Conservation (phyloP, 2,113 vertebrate species). For the Circaetus gallicus region DNA sequence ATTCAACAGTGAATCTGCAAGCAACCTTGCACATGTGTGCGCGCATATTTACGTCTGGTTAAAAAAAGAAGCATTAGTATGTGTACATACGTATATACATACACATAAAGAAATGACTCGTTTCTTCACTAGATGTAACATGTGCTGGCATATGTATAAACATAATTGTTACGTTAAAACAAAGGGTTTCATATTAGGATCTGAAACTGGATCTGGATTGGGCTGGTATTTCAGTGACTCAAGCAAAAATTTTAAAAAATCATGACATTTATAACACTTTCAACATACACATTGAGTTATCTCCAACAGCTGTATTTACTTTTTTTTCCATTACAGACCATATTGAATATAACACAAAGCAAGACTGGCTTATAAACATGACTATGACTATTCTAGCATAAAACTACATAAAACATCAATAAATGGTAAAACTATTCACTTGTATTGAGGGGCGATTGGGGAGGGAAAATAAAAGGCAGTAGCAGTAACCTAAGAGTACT, state of each 20-base stretch:
- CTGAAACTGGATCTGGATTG: neutral
- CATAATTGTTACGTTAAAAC: neutral
- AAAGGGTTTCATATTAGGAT: neutral
- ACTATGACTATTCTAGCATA: neutral
- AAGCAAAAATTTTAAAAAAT: neutral
- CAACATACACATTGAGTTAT: neutral
- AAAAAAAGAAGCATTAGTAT: neutral
- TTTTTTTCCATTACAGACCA: neutral
- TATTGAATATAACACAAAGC: neutral
- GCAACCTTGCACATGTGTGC: too few species aligned
- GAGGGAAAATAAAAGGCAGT: neutral
- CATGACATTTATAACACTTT: neutral
- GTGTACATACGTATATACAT: neutral
- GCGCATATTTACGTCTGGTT: neutral
- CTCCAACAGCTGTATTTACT: neutral
- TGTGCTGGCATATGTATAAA: neutral
- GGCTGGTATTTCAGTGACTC: neutral
- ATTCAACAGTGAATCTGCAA: neutral
- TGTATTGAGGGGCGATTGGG: rapidly evolving
- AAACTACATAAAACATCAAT: neutral
- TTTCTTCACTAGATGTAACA: neutral
- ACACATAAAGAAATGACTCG: neutral
- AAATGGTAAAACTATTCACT: neutral
- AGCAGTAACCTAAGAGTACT: neutral
- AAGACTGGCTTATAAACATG: neutral